Evolutionary conservation across 2,888 invertebrate genomes (phyloP), one percentile per base, ranked within the genome.

Genomic region (Aproaerema taeniolella): DNA sequence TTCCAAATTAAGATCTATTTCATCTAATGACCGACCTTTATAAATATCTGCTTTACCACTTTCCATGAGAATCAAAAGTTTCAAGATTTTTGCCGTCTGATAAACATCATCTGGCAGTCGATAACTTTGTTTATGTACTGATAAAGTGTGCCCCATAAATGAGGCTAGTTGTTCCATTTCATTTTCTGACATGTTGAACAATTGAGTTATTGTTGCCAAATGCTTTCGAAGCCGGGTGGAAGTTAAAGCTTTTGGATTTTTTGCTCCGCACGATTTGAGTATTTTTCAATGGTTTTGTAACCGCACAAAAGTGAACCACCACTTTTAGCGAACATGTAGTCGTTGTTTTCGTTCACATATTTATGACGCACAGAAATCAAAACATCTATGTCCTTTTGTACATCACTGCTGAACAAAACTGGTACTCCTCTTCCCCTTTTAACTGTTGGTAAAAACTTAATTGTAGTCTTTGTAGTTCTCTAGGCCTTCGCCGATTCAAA

Each of bases 61-160:
- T 48, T 58, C 56, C 55, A 62, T 60, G 24, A 58, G 46, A 11
- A 58, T 40, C 2, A 63, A 35, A 12, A 63, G 52, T 25, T 61
- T 61, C n/a, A 57, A 58, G 28, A 54, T 52, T 31, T 61, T 61
- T 28, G 55, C 59, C 24, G 57, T 58, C 49, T 57, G 59, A 42
- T 53, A 50, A 8, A 57, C 47, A 32, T 58, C 59, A 50, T 53
- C 54, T 26, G 59, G 55, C 33, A 59, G 39, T 33, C 58, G 44
- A 32, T 59, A 57, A 15, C 41, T 45, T 16, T 52, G 46, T 52
- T 49, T 53, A 39, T 56, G 53, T 15, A 58, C 47, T 29, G 41
- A 48, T 43, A 43, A 51, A 10, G 53, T 59, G 43, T 46, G 45
- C 15, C 53, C 53, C 53, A 58, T 56, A 16, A 58, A 59, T 32